A percentile compares a stretch with the other conserved stretches of the same genome.
Conservation (phyloP, 2,888 invertebrate genomes). For the Oligia latruncula region DNA sequence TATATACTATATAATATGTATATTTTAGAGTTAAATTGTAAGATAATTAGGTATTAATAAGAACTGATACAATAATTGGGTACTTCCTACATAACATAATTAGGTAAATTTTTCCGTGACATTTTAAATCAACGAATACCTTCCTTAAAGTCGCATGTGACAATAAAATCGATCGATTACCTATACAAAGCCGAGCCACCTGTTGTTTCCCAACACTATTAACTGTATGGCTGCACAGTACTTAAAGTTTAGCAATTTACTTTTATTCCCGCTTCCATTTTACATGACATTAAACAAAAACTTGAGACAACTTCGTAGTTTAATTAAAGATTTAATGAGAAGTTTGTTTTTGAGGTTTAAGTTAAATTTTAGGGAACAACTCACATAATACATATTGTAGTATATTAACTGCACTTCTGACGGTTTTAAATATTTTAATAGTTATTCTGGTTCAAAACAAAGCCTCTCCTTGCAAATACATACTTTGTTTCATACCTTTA, state of each 20-base stretch:
- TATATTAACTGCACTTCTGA: not conserved
- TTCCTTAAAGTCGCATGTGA: not conserved
- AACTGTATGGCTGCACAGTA: constrained; percentile 70
- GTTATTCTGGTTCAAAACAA: not conserved
- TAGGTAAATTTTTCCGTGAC: no score
- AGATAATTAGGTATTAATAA: no score
- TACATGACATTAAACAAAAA: constrained; percentile 73
- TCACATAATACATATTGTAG: not conserved
- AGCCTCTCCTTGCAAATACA: not conserved
- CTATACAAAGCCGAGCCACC: constrained; percentile 12
- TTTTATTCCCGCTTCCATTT: constrained; percentile 82
- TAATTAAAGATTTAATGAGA: constrained; percentile 36
- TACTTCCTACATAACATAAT: not conserved
- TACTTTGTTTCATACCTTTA: not conserved
- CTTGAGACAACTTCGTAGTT: constrained; percentile 2
- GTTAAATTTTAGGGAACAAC: not conserved
- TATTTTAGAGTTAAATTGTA: no score
- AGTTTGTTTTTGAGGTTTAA: not conserved
- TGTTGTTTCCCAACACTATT: constrained; percentile 60
- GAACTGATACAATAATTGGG: not conserved
- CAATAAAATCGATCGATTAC: constrained; percentile 30
- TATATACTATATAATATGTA: no score
- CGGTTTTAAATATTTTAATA: not conserved
- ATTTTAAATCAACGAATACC: constrained; percentile 2
- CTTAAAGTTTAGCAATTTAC: constrained; percentile 83